Percentiles rank a stretch among this genome's conserved stretches.
Conservation (phyloP, 2,797 vertebrate species). For the Spinibarbus caldwelli region DNA sequence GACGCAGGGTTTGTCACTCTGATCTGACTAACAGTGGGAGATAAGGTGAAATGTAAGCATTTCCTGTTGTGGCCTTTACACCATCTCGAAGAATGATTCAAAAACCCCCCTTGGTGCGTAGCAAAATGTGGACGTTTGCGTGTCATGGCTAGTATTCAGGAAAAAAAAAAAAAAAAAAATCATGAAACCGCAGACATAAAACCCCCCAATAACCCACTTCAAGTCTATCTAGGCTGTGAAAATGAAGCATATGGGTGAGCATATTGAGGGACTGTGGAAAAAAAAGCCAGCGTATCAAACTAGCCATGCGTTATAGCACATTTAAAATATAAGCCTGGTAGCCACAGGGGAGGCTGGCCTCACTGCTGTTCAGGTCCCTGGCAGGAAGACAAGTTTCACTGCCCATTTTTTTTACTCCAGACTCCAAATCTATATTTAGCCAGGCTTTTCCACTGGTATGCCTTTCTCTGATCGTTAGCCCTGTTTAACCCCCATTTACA, state of each 20-base stretch:
- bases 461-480: constrained; percentile 80
- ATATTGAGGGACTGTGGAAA: constrained; percentile 56
- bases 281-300: constrained; percentile 56
- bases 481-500: constrained; percentile 79
- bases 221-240: constrained; percentile 44
- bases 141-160: constrained; percentile 1
- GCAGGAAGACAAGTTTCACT: constrained; percentile 67
- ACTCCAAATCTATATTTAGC: constrained; percentile 83
- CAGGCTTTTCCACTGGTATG: constrained; percentile 77
- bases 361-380: constrained; percentile 71
- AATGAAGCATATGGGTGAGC: constrained; percentile 61
- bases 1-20: background rate
- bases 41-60: constrained; percentile 27
- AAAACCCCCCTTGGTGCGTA: constrained; percentile 8
- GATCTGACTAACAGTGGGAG: constrained; percentile 23
- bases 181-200: background rate
- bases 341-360: constrained; percentile 57
- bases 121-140: background rate
- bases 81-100: constrained; percentile 3
- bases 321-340: constrained; percentile 64
- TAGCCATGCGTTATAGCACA: constrained; percentile 67
- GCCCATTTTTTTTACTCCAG: constrained; percentile 64
- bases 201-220: constrained; percentile 44
- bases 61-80: constrained; percentile 25
- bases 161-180: background rate